phyloP scores from a whole-genome alignment of 2,113 vertebrate genomes.

The Sebastes fasciatus region DNA sequence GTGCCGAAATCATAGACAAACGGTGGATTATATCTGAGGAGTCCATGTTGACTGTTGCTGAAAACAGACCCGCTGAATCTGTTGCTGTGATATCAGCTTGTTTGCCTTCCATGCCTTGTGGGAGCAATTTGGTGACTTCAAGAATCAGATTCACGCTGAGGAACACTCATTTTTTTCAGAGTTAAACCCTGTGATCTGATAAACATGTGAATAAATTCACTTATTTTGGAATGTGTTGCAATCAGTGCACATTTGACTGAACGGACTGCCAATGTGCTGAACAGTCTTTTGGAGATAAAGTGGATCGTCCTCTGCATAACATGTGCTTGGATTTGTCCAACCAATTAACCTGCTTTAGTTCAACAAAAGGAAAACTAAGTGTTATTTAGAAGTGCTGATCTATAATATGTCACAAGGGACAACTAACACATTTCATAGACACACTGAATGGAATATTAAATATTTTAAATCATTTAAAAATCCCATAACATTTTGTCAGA shows the following conservation, averaged over 20 bases:
- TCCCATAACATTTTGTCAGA: constrained; percentile 2
- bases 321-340: constrained; percentile 45
- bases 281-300: constrained; percentile 13
- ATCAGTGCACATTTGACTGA: constrained; percentile 37
- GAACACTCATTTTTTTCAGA: constrained; percentile 20
- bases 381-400: constrained; percentile 34
- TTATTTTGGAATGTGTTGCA: constrained; percentile 30
- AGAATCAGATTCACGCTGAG: constrained; percentile 18
- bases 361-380: constrained; percentile 11
- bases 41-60: constrained; percentile 23
- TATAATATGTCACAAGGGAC: constrained; percentile 13
- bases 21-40: constrained; percentile 41
- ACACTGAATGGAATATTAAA: constrained; percentile 1
- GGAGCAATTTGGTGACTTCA: constrained; percentile 49
- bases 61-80: constrained; percentile 36
- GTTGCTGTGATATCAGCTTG: constrained; percentile 35
- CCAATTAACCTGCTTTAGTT: constrained; percentile 26
- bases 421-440: constrained; percentile 5
- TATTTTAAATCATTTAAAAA: neutral
- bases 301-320: constrained; percentile 33
- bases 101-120: constrained; percentile 53
- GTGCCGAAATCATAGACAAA: constrained; percentile 25
- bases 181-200: constrained; percentile 46
- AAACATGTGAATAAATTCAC: constrained; percentile 34
- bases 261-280: constrained; percentile 26